Base-by-base conservation (phyloP, 2,888 invertebrate genomes). In the Drosophila pseudotalamancana region DNA sequence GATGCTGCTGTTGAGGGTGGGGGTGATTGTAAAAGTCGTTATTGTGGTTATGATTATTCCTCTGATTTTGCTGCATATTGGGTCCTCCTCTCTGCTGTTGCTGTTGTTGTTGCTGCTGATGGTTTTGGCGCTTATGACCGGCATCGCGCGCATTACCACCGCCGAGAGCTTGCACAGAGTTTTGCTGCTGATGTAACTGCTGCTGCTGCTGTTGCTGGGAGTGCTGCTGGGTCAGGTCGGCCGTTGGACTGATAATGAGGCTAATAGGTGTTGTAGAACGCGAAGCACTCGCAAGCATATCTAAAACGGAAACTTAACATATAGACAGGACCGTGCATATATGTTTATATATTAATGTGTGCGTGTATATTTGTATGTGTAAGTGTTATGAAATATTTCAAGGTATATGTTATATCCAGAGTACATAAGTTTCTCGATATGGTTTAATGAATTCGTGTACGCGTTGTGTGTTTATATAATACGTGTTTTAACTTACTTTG, bases 211-310 rank as follows among this genome's bases (percentile, higher is more conserved):
- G 77, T 50, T 77, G 81, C 48, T 87, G 83, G 68, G 89, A 87
- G 53, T 84, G 81, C 68, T 85, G 86, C 53, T 87, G 89, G 72
- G 95, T 95, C 92, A 97, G 96, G 90, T 98, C 97, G 76, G 95
- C 94, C 1, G 97, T 96, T 49, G 97, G 96, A 79, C 97, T 97
- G 54, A 81, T 77, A 49, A 93, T 92, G 31, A 94, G 92, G 65
- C 95, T 95, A 5, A 95, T 95, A 8, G 97, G 97, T 1, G 97
- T 96, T 56, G 95, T 95, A 50, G 96, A 96, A 54, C 97, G 94
- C n/a, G 96, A 96, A 37, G 93, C 91, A 86, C 92, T 92, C 76
- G 91, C 90, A 69, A 92, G 90, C 89, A 92, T 91, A 87, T 92
- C 92, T 90, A 92, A 88, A 89, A 92, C 90, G 71, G 90, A 90